These are phyloP conservation scores for Monodelphis domestica DNA, from an alignment of 2,797 vertebrate species.

Conservation along the genomic window DNA sequence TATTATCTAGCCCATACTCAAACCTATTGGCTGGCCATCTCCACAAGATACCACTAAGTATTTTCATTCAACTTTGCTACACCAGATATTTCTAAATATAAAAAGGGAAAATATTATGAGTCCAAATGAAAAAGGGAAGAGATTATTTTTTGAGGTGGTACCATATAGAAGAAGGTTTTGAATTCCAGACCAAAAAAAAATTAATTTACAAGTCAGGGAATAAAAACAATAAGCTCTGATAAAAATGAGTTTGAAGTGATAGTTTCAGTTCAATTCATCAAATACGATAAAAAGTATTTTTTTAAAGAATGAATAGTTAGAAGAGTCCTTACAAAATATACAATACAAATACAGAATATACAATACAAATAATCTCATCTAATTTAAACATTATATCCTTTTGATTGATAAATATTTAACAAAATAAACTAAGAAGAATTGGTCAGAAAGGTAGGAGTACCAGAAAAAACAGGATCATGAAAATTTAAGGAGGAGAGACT, in stretches of 20 bases:
- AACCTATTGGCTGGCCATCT: background rate
- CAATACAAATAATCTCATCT: background rate
- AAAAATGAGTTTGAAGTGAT: background rate
- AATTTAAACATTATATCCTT: background rate
- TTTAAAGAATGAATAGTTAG: background rate
- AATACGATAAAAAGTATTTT: no score
- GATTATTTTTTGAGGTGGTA: background rate
- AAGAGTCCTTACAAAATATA: background rate
- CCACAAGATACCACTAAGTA: background rate
- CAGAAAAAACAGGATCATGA: background rate
- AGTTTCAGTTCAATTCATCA: no score
- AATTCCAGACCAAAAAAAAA: background rate
- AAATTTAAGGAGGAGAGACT: background rate
- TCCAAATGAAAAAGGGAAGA: background rate
- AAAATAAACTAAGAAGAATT: background rate
- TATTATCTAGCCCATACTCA: background rate
- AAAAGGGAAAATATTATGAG: no score
- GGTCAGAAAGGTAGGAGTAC: background rate
- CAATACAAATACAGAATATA: background rate
- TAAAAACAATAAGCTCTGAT: background rate
- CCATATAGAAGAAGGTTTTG: background rate
- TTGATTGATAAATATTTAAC: background rate
- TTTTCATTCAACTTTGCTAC: background rate
- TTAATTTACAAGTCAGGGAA: background rate
- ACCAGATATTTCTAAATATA: no score